Conservation (phyloP, 2,113 vertebrate species). For the Platichthys flesus region DNA sequence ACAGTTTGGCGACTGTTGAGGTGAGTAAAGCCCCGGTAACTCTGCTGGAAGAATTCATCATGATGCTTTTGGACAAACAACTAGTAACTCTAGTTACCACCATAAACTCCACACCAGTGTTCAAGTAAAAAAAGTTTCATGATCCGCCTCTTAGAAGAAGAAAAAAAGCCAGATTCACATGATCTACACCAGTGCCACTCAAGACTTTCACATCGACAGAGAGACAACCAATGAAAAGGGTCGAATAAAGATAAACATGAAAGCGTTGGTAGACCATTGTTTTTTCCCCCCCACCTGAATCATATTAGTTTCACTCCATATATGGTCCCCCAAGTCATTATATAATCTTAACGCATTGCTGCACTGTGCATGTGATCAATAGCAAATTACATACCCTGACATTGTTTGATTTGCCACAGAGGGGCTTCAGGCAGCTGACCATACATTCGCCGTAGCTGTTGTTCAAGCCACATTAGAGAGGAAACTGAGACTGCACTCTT, state of each 20-base stretch:
- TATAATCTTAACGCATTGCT: not conserved
- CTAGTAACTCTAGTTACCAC: too few relatives aligned
- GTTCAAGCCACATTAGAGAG: slow-evolving; percentile 2
- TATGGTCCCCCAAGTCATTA: not conserved
- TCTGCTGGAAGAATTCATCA: too few relatives aligned
- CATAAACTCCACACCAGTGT: too few relatives aligned
- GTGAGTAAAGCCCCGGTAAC: too few relatives aligned
- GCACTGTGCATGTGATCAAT: slow-evolving; percentile 6
- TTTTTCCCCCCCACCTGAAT: not conserved
- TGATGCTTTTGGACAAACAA: too few relatives aligned
- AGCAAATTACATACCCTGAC: not conserved
- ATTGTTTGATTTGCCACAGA: slow-evolving; percentile 13
- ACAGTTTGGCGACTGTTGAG: too few relatives aligned
- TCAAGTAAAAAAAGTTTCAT: not conserved
- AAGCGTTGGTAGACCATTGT: not conserved
- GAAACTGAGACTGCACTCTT: not conserved
- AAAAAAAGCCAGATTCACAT: not conserved
- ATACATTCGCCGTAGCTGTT: not conserved
- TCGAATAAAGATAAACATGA: not conserved
- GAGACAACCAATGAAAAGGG: not conserved
- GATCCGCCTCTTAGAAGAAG: slow-evolving; percentile 6
- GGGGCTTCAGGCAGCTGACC: not conserved
- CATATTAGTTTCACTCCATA: not conserved
- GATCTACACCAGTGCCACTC: not conserved
- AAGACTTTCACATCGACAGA: not conserved